Base-by-base conservation (phyloP, 1,140 invertebrate genomes). In the Drosophila repletoides region DNA sequence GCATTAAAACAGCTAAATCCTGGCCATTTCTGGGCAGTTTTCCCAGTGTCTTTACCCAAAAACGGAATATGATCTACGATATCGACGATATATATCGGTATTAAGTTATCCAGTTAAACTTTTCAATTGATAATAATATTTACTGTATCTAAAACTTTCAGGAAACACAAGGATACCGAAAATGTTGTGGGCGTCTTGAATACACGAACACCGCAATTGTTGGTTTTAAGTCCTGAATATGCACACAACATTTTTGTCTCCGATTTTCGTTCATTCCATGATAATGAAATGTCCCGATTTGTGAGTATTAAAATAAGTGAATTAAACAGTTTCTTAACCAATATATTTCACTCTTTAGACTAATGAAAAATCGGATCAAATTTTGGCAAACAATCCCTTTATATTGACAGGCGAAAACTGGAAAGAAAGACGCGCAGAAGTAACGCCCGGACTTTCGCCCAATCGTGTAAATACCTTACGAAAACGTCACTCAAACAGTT, bases 341-440 rank as follows among this genome's bases (percentile, higher is more conserved):
- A 33, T 21, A n/a, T n/a, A n/a, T n/a, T n/a, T n/a, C n/a, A n/a
- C n/a, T n/a, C n/a, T n/a, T n/a, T n/a, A 89, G 58, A 38, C 89
- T 2, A 74, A 90, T 49, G 58, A 75, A 17, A 64, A 90, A 24
- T 36, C 63, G 2, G 91, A 92, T 72, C 76, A 84, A 10, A 81
- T 92, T n/a, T 55, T 91, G 33, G 77, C 68, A 1, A 71, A 74
- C 21, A 92, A 92, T 72, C 76, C 91, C 0, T 92, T 92, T 55
- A 22, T 90, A 3, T 49, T 89, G 2, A 72, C 43, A 2, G 91
- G 91, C 9, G 84, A 91, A 3, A 71, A 63, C 4, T 94, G 93
- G 93, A 93, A 93, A 70, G 81, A 91, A n/a, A 90, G 91, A 12
- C 77, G 93, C 15, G 80, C 80, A 3, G 91, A 93, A 34, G 88